These are phyloP conservation scores for Mythimna lalbum DNA, from an alignment of 2,888 invertebrate genomes.

Conservation along the genomic window DNA sequence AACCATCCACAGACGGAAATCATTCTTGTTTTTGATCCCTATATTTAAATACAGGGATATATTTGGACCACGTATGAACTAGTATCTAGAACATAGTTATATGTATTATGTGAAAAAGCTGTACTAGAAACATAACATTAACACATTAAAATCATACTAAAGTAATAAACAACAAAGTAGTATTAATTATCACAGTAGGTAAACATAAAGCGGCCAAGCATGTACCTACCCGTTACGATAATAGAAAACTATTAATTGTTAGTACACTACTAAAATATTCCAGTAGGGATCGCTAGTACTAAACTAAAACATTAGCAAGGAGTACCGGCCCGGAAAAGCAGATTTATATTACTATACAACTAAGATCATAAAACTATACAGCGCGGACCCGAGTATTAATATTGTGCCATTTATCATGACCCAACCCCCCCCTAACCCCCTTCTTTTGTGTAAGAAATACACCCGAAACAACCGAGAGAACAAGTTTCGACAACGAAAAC, in stretches of 20 bases:
- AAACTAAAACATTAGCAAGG: slow-evolving; percentile 78
- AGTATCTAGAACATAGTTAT: not conserved
- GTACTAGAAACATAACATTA: slow-evolving; percentile 10
- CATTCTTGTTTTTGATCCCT: too few species aligned
- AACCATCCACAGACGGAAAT: too few species aligned
- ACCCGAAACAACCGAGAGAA: slow-evolving; percentile 84
- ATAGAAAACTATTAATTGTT: slow-evolving; percentile 60
- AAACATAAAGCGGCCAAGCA: slow-evolving; percentile 41
- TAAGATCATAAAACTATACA: slow-evolving; percentile 91
- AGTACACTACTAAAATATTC: slow-evolving; percentile 51
- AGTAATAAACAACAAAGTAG: slow-evolving; percentile 28
- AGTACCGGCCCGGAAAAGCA: slow-evolving; percentile 82
- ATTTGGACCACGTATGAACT: too few species aligned
- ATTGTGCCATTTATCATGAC: slow-evolving; percentile 89
- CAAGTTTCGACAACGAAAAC: slow-evolving; percentile 88
- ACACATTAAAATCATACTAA: slow-evolving; percentile 38
- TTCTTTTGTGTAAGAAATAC: slow-evolving; percentile 89
- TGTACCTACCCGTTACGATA: slow-evolving; percentile 56
- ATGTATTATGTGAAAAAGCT: not conserved
- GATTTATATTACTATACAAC: slow-evolving; percentile 89
- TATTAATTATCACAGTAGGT: slow-evolving; percentile 30
- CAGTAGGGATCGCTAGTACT: slow-evolving; percentile 64
- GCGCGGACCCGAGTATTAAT: slow-evolving; percentile 87
- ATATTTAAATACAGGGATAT: too few species aligned
- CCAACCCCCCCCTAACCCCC: slow-evolving; percentile 77